Conservation (phyloP, 2,797 vertebrate genomes). For the Gambusia yucatana region DNA sequence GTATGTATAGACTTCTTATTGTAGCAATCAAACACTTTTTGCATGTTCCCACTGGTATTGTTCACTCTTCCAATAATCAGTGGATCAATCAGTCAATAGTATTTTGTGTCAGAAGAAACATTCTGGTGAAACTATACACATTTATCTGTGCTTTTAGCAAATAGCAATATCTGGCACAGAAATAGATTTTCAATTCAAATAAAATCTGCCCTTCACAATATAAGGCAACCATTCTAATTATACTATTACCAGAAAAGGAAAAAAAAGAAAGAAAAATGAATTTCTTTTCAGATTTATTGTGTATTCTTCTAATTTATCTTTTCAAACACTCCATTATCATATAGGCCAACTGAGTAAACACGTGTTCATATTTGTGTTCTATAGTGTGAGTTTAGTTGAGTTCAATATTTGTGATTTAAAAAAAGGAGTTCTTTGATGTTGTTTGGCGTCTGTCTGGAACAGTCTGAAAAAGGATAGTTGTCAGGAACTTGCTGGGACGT, state of each 20-base stretch:
- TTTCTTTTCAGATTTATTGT: not conserved
- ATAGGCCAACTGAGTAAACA: not conserved
- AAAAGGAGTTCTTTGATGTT: not conserved
- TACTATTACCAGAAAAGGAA: not conserved
- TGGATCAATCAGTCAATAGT: not conserved
- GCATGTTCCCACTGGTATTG: too few species aligned
- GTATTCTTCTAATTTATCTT: not conserved
- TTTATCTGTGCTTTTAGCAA: not conserved
- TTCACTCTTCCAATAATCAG: not conserved
- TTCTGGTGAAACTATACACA: not conserved
- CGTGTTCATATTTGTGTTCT: not conserved
- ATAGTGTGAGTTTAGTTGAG: not conserved
- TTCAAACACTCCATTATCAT: not conserved
- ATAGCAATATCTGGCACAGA: not conserved
- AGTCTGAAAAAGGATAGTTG: slow-evolving; percentile 13
- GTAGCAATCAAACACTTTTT: too few species aligned
- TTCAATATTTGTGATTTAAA: slow-evolving; percentile 3
- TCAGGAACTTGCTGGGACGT: slow-evolving; percentile 22
- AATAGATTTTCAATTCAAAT: not conserved
- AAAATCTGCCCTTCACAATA: not conserved
- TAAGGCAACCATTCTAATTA: not conserved
- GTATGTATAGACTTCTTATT: too few species aligned
- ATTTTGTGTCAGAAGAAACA: not conserved
- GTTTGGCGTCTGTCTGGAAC: slow-evolving; percentile 39
- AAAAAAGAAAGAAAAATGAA: too few species aligned